Evolutionary conservation across 2,113 vertebrate species (phyloP).

Genomic region (Jaculus jaculus): DNA sequence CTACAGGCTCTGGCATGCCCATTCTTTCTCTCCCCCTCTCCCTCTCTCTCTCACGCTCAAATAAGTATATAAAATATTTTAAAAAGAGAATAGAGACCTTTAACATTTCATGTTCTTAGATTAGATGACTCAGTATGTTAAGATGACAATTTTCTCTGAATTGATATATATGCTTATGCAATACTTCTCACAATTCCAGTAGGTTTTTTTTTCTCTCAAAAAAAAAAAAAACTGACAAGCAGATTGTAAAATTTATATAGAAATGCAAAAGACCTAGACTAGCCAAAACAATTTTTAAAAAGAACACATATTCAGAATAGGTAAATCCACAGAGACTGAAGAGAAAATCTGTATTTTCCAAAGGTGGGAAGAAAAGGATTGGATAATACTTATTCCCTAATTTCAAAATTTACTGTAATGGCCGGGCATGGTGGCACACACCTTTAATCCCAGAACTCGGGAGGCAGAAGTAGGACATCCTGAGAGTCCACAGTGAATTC

Average conservation of each 20-base stretch:
- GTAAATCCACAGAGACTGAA: conserved; percentile 20
- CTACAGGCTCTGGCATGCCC: too few relatives aligned
- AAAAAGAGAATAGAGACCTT: not conserved
- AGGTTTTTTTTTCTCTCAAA: not conserved
- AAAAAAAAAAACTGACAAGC: not conserved
- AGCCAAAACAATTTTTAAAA: conserved; percentile 19
- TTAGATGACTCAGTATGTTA: conserved; percentile 16
- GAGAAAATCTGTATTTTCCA: not conserved
- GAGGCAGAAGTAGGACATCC: not conserved
- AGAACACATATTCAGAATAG: not conserved
- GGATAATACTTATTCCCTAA: not conserved
- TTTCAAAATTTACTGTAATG: conserved; percentile 20
- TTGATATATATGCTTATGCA: not conserved
- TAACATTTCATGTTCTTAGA: not conserved
- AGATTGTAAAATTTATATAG: conserved; percentile 50
- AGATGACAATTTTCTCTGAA: not conserved
- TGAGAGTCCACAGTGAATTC: not conserved
- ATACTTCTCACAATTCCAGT: conserved; percentile 13
- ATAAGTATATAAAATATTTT: too few relatives aligned
- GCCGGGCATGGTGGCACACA: not conserved
- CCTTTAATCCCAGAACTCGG: not conserved
- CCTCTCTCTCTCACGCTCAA: too few relatives aligned
- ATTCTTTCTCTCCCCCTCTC: too few relatives aligned
- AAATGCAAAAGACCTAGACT: conserved; percentile 16
- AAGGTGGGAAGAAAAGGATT: not conserved